These are phyloP conservation scores for Acrocephalus kingi DNA, from an alignment of 2,113 vertebrate species.

Conservation along the genomic window DNA sequence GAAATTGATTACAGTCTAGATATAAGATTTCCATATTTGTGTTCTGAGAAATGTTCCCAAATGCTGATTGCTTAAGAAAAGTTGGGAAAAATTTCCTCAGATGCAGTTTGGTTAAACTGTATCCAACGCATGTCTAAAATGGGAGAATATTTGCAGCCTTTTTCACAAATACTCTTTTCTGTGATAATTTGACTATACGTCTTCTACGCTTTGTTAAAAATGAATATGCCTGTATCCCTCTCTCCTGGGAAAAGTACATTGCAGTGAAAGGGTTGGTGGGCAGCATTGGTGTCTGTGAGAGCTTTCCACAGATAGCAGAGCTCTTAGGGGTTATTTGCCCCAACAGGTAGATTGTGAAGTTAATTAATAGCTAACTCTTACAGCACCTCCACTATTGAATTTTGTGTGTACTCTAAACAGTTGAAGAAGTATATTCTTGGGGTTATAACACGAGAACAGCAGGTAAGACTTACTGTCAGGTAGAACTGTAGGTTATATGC, in stretches of 20 bases:
- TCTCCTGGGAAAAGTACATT: neutral
- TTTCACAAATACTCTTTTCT: neutral
- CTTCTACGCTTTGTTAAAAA: neutral
- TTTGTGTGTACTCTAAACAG: neutral
- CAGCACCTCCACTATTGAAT: rapidly evolving
- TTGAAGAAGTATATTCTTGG: neutral
- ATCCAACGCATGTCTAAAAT: rapidly evolving
- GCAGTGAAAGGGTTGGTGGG: neutral
- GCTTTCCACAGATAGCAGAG: neutral
- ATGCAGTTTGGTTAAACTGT: neutral
- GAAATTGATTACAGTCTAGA: neutral
- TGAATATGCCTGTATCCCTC: neutral
- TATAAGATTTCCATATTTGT: neutral
- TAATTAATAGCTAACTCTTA: neutral
- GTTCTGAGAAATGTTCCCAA: neutral
- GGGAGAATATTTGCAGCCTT: neutral
- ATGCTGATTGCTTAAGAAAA: neutral
- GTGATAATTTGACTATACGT: neutral
- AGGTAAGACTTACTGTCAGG: neutral
- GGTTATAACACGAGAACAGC: neutral
- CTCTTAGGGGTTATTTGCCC: neutral
- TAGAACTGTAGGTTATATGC: neutral
- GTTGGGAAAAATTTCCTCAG: neutral
- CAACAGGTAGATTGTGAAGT: neutral
- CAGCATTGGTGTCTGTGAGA: neutral